Evolutionary conservation across 2,797 vertebrate genomes (phyloP).

Genomic region (Avahi laniger): DNA sequence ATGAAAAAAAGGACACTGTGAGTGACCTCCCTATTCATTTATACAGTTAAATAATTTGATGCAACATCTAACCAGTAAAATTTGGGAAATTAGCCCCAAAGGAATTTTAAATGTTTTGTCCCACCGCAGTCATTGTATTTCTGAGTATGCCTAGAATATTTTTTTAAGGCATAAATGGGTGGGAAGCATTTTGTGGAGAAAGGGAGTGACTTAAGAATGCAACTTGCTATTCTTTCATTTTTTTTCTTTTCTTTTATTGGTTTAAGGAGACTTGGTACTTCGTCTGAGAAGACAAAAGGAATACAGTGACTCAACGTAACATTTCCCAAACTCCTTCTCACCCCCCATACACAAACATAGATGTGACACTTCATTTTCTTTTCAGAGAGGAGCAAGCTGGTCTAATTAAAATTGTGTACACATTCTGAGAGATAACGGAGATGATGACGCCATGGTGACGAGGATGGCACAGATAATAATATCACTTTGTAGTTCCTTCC

Average conservation of each 20-base stretch:
- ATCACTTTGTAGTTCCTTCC: slow-evolving; percentile 51
- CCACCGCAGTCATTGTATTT: slow-evolving; percentile 24
- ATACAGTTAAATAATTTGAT: neutral
- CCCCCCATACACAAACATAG: neutral
- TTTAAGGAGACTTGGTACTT: neutral
- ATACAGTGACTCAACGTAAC: slow-evolving; percentile 45
- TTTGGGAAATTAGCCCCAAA: slow-evolving; percentile 5
- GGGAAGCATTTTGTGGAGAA: slow-evolving; percentile 37
- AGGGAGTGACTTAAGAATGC: slow-evolving; percentile 39
- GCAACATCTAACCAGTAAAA: slow-evolving; percentile 20
- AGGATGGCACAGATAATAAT: slow-evolving; percentile 49
- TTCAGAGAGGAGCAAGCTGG: neutral
- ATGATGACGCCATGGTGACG: neutral
- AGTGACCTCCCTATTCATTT: neutral
- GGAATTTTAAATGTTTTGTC: slow-evolving; percentile 33
- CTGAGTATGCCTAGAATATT: neutral
- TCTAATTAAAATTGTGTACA: slow-evolving; percentile 51
- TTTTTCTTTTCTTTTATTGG: neutral
- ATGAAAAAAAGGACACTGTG: neutral
- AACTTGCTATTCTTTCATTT: neutral
- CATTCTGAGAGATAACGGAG: slow-evolving; percentile 49
- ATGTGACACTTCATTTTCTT: neutral
- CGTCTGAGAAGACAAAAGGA: slow-evolving; percentile 56
- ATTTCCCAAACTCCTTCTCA: slow-evolving; percentile 40
- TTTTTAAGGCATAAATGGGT: slow-evolving; percentile 30